Evolutionary conservation across 2,797 vertebrate species (phyloP).

Genomic region (Sphenopsis melanotis): DNA sequence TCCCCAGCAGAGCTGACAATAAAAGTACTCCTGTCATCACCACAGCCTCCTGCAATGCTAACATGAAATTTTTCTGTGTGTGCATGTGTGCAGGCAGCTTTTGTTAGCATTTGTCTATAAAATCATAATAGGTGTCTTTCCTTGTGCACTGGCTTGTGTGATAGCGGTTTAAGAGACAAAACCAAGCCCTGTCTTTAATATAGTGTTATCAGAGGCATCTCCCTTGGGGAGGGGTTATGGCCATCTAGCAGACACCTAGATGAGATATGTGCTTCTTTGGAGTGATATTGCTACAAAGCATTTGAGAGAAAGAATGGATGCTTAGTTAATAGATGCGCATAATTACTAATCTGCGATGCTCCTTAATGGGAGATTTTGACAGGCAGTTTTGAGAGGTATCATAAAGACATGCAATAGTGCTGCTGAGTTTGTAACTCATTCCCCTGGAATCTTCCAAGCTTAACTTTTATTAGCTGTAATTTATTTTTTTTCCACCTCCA

Average conservation of each 20-base stretch:
- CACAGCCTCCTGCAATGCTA: neutral
- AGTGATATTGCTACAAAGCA: constrained; percentile 33
- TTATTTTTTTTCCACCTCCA: neutral
- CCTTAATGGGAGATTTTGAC: constrained; percentile 61
- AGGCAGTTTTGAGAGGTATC: constrained; percentile 43
- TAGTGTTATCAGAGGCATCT: constrained; percentile 22
- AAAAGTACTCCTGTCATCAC: neutral
- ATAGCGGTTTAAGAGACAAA: constrained; percentile 36
- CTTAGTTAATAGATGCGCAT: constrained; percentile 55
- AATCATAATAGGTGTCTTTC: constrained; percentile 40
- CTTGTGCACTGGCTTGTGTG: constrained; percentile 40
- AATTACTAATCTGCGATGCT: constrained; percentile 46
- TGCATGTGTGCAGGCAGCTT: constrained; percentile 25
- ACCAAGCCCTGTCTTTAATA: constrained; percentile 32
- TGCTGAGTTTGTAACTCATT: neutral
- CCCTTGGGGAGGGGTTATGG: constrained; percentile 8
- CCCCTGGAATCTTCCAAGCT: neutral
- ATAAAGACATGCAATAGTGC: neutral
- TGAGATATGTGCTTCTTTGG: constrained; percentile 28
- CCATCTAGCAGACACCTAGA: constrained; percentile 13
- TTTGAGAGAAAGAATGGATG: constrained; percentile 43
- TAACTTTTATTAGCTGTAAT: neutral
- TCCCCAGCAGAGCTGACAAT: constrained; percentile 26
- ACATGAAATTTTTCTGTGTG: neutral
- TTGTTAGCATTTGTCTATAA: constrained; percentile 38